Percentiles rank a stretch among this genome's conserved stretches.
Conservation (phyloP, 2,113 vertebrate genomes). For the Dicaeum eximium region DNA sequence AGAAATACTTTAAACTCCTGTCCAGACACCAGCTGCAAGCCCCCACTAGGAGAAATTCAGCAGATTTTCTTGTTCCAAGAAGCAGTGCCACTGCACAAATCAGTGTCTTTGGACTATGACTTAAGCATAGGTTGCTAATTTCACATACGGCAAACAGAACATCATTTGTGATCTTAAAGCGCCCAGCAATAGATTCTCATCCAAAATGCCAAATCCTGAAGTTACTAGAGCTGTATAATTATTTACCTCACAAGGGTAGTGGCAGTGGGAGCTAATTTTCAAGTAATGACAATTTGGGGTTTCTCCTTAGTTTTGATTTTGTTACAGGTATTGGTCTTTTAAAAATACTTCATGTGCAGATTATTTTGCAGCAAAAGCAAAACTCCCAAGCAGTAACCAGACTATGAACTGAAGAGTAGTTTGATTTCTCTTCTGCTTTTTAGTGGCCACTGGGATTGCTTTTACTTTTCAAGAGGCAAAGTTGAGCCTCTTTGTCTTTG, state of each 20-base stretch:
- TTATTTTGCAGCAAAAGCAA: background rate
- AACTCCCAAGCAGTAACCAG: background rate
- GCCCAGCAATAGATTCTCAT: background rate
- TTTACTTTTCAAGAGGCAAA: conserved; percentile 26
- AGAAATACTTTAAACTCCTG: background rate
- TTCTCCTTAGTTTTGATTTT: background rate
- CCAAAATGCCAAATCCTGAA: background rate
- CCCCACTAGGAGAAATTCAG: background rate
- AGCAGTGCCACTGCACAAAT: background rate
- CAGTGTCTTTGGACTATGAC: background rate
- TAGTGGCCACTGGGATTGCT: background rate
- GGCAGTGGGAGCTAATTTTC: background rate
- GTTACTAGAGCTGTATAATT: background rate
- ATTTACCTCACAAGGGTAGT: background rate
- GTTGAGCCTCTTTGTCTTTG: conserved; percentile 19
- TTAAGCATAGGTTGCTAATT: background rate
- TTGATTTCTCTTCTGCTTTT: conserved; percentile 32
- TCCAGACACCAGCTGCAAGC: background rate
- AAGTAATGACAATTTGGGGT: background rate
- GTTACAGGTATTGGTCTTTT: background rate
- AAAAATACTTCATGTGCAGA: background rate
- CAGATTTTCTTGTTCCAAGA: background rate
- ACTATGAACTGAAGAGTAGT: background rate
- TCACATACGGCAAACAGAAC: background rate
- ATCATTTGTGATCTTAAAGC: background rate